phyloP scores from a whole-genome alignment of 2,113 vertebrate species.

The Aegotheles bennettii region DNA sequence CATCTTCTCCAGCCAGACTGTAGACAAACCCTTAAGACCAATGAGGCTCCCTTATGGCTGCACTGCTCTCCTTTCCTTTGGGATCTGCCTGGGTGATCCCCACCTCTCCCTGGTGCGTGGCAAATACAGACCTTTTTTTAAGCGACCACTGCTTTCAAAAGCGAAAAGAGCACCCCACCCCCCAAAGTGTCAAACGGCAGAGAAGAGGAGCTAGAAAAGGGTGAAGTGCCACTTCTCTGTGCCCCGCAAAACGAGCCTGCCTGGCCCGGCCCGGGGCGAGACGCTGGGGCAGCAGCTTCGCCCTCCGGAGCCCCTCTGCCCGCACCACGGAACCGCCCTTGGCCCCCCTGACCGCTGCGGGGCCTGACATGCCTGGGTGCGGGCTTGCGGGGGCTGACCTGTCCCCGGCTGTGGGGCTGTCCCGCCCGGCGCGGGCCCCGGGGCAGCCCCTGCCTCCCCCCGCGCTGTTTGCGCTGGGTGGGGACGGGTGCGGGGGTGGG shows the following conservation, averaged over 20 bases:
- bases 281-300: background rate
- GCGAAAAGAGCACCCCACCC: no score
- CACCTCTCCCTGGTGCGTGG: background rate
- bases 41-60: background rate
- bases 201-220: background rate
- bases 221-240: background rate
- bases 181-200: background rate
- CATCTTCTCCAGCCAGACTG: background rate
- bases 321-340: no score
- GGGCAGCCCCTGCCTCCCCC: background rate
- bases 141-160: accelerated
- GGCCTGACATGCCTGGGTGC: no score
- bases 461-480: background rate
- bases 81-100: background rate
- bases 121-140: background rate
- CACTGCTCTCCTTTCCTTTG: background rate
- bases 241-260: background rate
- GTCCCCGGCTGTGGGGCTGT: no score
- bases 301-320: no score
- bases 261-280: background rate
- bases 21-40: background rate
- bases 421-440: background rate
- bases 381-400: no score
- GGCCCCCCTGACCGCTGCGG: no score
- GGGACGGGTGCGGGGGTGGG: background rate